phyloP scores from a whole-genome alignment of 2,888 invertebrate genomes.

The Notodonta dromedarius region DNA sequence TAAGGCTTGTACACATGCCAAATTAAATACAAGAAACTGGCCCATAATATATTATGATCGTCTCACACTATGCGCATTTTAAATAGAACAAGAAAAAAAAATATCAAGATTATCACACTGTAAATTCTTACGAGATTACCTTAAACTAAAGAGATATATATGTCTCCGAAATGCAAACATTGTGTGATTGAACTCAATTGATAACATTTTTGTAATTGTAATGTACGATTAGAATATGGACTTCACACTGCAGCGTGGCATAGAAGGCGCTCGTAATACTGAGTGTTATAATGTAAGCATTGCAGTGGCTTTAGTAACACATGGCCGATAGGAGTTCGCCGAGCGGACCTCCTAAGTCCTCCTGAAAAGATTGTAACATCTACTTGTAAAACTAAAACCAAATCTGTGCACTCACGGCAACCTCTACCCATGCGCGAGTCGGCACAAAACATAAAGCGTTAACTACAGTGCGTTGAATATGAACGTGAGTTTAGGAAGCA shows the following conservation, averaged over 20 bases:
- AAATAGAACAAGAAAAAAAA: conserved; percentile 46
- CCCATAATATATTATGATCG: conserved; percentile 66
- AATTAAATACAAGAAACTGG: conserved; percentile 64
- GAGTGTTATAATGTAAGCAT: conserved; percentile 57
- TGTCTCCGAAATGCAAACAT: conserved; percentile 65
- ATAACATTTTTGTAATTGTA: conserved; percentile 31
- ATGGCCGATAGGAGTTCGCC: conserved; percentile 87
- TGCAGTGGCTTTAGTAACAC: conserved; percentile 78
- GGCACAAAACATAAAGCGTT: conserved; percentile 57
- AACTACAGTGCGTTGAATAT: conserved; percentile 73
- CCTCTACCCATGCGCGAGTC: conserved; percentile 63
- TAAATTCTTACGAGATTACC: conserved; percentile 43
- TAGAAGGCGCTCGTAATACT: conserved; percentile 62
- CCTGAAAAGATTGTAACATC: conserved; percentile 85
- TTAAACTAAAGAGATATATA: conserved; percentile 49
- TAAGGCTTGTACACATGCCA: conserved; percentile 60
- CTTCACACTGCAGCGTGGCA: conserved; percentile 56
- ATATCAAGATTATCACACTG: conserved; percentile 32
- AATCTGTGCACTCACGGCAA: conserved; percentile 30
- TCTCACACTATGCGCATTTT: conserved; percentile 60
- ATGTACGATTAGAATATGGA: conserved; percentile 15
- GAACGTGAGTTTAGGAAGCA: conserved; percentile 68
- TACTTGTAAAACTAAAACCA: conserved; percentile 67
- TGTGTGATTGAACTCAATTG: conserved; percentile 42
- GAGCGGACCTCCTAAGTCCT: conserved; percentile 86